Evolutionary conservation across 64 coral and sea anemone species (phyloP).

Genomic region (Orbicella faveolata): DNA sequence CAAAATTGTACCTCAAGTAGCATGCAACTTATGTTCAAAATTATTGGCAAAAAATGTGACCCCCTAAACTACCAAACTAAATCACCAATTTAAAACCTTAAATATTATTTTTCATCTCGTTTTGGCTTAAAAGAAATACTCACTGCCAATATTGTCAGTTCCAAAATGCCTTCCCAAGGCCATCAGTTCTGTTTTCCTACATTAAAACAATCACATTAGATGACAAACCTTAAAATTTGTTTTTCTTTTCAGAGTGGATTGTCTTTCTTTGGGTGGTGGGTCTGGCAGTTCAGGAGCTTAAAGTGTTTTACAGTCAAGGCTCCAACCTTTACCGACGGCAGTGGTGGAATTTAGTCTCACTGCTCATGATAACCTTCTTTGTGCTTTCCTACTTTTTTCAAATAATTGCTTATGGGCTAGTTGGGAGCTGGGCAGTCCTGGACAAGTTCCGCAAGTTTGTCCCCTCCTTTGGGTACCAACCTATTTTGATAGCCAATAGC

Average conservation of each 20-base stretch:
- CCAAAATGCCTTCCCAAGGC: too few species aligned
- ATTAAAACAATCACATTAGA: too few species aligned
- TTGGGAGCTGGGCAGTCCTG: conserved; percentile 65
- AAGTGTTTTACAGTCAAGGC: conserved; percentile 57
- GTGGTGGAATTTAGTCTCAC: conserved; percentile 73
- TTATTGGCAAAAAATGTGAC: too few species aligned
- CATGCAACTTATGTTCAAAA: too few species aligned
- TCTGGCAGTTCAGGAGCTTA: conserved; percentile 53
- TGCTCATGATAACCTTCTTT: conserved; percentile 60
- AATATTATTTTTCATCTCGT: too few species aligned
- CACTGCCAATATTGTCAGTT: too few species aligned
- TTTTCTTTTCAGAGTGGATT: conserved; percentile 54
- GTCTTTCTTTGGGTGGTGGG: conserved; percentile 58
- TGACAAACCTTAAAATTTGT: neutral
- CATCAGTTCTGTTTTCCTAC: too few species aligned
- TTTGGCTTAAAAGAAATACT: too few species aligned
- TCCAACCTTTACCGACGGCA: conserved; percentile 42
- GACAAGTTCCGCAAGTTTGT: conserved; percentile 33
- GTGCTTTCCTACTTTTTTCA: conserved; percentile 46
- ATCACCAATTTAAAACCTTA: too few species aligned
- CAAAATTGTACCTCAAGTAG: too few species aligned
- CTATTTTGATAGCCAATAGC: conserved; percentile 61
- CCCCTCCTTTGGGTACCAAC: conserved; percentile 30
- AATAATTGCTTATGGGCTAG: conserved; percentile 38
- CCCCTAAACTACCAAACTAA: too few species aligned